Percentiles rank a stretch among this genome's conserved stretches.
phyloP scores from a whole-genome alignment of 2,797 vertebrate species.

The Microctenopoma stevenorrisi region DNA sequence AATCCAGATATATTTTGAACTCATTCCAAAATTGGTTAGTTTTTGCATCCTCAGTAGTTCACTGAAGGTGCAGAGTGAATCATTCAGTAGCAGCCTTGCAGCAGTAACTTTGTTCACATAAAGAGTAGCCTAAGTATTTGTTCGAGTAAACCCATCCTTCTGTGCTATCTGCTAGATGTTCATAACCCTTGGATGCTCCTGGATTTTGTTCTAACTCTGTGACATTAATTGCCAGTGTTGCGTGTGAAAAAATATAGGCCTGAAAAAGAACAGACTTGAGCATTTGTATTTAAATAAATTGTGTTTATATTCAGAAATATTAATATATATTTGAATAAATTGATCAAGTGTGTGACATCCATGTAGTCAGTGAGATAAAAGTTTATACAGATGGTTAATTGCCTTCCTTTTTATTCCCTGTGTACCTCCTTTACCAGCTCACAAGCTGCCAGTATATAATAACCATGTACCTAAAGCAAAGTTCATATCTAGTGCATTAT shows the following conservation, averaged over 20 bases:
- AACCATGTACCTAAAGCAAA: neutral
- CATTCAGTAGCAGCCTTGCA: neutral
- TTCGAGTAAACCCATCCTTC: neutral
- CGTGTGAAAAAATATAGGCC: too few relatives aligned
- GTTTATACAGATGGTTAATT: slow-evolving; percentile 36
- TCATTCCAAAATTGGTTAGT: neutral
- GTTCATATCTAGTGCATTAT: neutral
- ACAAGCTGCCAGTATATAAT: neutral
- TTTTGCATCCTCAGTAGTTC: neutral
- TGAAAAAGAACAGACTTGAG: too few relatives aligned
- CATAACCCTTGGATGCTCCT: neutral
- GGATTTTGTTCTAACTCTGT: neutral
- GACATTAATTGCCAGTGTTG: neutral
- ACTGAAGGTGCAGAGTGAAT: too few relatives aligned
- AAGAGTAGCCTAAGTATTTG: neutral
- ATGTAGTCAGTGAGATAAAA: neutral
- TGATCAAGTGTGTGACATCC: neutral
- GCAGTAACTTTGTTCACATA: neutral
- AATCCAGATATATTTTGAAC: neutral
- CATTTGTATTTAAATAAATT: too few relatives aligned
- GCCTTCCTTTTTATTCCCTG: slow-evolving; percentile 43
- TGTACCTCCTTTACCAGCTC: slow-evolving; percentile 4
- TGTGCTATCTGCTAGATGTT: neutral
- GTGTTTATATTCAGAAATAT: too few relatives aligned
- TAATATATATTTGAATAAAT: neutral